Evolutionary conservation across 2,888 invertebrate species (phyloP).

Genomic region (Keiferia lycopersicella): DNA sequence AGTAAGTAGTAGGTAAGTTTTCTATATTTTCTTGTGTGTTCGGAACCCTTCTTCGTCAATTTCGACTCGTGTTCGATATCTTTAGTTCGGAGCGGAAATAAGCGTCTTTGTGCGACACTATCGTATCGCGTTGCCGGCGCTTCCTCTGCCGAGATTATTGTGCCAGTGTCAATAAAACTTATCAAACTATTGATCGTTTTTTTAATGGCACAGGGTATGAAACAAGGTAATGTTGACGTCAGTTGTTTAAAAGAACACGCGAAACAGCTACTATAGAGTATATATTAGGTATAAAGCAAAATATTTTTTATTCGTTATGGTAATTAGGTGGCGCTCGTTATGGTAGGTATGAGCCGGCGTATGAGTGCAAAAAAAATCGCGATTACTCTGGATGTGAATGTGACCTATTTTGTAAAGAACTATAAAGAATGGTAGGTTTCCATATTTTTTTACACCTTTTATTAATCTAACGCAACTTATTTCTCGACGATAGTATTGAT

Average conservation of each 20-base stretch:
- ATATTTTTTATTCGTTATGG: too few species aligned
- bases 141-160: slow-evolving; percentile 77
- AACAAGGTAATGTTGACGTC: neutral
- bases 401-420: too few species aligned
- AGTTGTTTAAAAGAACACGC: too few species aligned
- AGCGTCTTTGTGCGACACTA: slow-evolving; percentile 77
- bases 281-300: too few species aligned
- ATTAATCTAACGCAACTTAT: too few species aligned
- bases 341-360: too few species aligned
- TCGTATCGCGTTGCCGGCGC: slow-evolving; percentile 74
- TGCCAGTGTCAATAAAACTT: slow-evolving; percentile 71
- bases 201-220: neutral
- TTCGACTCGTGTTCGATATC: slow-evolving; percentile 42
- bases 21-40: neutral
- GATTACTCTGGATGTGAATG: too few species aligned
- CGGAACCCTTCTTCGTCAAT: neutral
- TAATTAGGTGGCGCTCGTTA: too few species aligned
- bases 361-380: too few species aligned
- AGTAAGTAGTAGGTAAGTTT: neutral
- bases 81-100: slow-evolving; percentile 73
- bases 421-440: too few species aligned
- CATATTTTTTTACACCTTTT: too few species aligned
- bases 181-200: slow-evolving; percentile 42
- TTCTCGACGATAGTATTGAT: slow-evolving; percentile 32
- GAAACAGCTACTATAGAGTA: too few species aligned